A percentile compares a stretch with the other conserved stretches of the same genome.
These are phyloP conservation scores for Electrophaes corylata DNA, from an alignment of 2,888 invertebrate genomes.

Conservation along the genomic window DNA sequence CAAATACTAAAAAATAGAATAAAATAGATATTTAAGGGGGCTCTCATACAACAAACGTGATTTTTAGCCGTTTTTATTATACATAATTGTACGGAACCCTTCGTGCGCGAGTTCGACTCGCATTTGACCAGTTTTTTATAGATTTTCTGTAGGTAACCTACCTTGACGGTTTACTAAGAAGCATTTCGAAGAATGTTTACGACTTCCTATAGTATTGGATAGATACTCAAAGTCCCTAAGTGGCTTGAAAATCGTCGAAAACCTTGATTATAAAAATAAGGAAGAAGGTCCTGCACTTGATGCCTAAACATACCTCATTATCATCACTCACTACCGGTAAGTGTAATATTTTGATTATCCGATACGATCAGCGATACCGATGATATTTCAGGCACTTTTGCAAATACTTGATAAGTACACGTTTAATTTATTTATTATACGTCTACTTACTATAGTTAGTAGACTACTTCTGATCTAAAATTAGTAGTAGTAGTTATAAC, in stretches of 20 bases:
- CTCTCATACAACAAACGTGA: too few relatives aligned
- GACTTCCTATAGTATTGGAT: conserved; percentile 11
- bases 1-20: too few relatives aligned
- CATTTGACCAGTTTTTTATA: too few relatives aligned
- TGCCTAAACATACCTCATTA: background rate
- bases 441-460: too few relatives aligned
- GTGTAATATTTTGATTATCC: background rate
- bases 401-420: too few relatives aligned
- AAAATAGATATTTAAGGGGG: too few relatives aligned
- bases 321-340: background rate
- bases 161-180: background rate
- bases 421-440: too few relatives aligned
- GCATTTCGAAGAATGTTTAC: conserved; percentile 3
- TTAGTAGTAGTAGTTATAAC: too few relatives aligned
- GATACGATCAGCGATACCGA: background rate
- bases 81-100: too few relatives aligned
- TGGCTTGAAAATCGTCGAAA: conserved; percentile 6
- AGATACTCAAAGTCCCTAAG: conserved; percentile 8
- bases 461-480: too few relatives aligned
- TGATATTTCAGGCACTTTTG: background rate
- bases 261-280: conserved; percentile 14
- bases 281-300: conserved; percentile 12
- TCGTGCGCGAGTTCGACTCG: too few relatives aligned
- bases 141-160: background rate
- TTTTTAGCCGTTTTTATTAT: too few relatives aligned